Evolutionary conservation across 1,140 invertebrate genomes (phyloP).

Genomic region (Brachystomella parvula): DNA sequence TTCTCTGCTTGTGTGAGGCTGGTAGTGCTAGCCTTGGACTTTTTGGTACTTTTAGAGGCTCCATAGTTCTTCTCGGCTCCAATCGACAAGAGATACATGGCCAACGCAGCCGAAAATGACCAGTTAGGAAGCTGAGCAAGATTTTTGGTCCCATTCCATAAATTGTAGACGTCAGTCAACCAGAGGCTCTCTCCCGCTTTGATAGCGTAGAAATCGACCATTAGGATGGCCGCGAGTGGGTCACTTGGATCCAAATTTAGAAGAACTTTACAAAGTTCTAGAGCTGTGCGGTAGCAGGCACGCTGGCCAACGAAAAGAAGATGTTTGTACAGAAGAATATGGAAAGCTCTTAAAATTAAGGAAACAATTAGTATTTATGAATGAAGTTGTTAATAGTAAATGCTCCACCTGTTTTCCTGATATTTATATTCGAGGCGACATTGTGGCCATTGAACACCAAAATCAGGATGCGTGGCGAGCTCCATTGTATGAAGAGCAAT

Average conservation of each 20-base stretch:
- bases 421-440: constrained; percentile 70
- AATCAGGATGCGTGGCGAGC: constrained; percentile 68
- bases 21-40: constrained; percentile 8
- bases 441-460: constrained; percentile 64
- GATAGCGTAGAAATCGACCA: constrained; percentile 81
- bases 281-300: constrained; percentile 69
- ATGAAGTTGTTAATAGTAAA: not conserved
- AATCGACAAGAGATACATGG: constrained; percentile 53
- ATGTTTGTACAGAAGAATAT: constrained; percentile 77
- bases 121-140: constrained; percentile 77
- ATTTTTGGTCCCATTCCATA: constrained; percentile 60
- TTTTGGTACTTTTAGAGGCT: not conserved
- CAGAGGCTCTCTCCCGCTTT: constrained; percentile 72
- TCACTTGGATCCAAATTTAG: constrained; percentile 74
- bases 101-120: constrained; percentile 72
- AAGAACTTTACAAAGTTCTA: constrained; percentile 69
- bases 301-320: constrained; percentile 67
- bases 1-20: not conserved
- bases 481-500: constrained; percentile 68
- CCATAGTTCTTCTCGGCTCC: not conserved
- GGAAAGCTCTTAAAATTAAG: constrained; percentile 58
- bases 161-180: constrained; percentile 59
- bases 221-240: constrained; percentile 69
- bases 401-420: constrained; percentile 66
- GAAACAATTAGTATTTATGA: constrained; percentile 7